Conservation (phyloP, 2,888 invertebrate genomes). For the Limnephilus marmoratus region DNA sequence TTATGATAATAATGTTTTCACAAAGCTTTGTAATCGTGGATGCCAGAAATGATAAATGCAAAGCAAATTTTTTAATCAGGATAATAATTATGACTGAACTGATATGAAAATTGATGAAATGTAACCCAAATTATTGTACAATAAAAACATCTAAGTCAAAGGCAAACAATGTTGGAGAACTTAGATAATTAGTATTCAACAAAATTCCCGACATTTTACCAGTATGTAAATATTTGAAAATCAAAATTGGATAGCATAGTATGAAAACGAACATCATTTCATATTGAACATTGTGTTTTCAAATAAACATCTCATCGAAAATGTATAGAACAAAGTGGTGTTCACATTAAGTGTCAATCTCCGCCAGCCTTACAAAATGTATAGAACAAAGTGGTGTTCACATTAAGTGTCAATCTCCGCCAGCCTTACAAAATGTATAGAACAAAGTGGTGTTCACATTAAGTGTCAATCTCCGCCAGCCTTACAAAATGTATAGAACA, state of each 20-base stretch:
- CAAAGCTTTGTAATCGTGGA: not conserved
- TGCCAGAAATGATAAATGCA: slow-evolving; percentile 16
- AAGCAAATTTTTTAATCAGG: not conserved
- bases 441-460: too few relatives aligned
- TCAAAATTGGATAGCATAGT: not conserved
- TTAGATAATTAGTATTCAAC: not conserved
- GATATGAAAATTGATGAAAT: slow-evolving; percentile 15
- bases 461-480: not conserved
- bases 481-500: not conserved
- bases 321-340: too few relatives aligned
- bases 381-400: too few relatives aligned
- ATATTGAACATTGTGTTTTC: not conserved
- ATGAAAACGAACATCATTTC: not conserved
- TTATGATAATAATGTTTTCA: not conserved
- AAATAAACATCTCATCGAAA: too few relatives aligned
- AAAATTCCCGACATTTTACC: not conserved
- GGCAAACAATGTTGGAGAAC: not conserved
- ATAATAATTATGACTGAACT: not conserved
- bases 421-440: not conserved
- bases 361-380: not conserved
- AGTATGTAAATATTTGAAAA: not conserved
- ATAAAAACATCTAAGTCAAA: not conserved
- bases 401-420: too few relatives aligned
- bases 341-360: too few relatives aligned
- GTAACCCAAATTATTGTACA: not conserved